Evolutionary conservation across 2,888 invertebrate genomes (phyloP), one percentile per base, ranked within the genome.

Genomic region (Drosophila borealis): DNA sequence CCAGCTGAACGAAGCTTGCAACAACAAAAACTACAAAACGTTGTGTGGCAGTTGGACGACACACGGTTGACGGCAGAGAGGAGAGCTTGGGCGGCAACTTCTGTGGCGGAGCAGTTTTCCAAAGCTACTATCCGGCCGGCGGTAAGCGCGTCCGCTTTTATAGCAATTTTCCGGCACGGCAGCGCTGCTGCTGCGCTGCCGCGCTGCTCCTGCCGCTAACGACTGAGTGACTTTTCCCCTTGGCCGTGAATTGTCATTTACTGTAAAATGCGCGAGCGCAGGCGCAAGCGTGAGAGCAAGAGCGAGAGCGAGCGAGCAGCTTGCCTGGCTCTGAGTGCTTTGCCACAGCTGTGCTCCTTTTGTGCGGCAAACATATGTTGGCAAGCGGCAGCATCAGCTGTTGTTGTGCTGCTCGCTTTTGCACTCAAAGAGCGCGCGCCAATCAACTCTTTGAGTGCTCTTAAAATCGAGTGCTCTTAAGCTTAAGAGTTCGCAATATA

Each of bases 51-150:
- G 65, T 46, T 65, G 65, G 48, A 63, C 70, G 54, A 51, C 55
- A 63, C 64, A 61, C 74, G 54, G 54, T 9, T 53, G 53, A 56
- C 60, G 53, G 73, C 45, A 72, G 80, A 79, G 80, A 71, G 74
- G 75, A 80, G 80, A 80, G 80, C 81, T 78, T 79, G 80, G 87
- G 76, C 80, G 68, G 80, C 78, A 75, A 78, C 78, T 84, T 81
- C 81, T 81, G 62, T 78, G 78, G 69, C 80, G 71, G 80, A 81
- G 89, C 91, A 91, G 88, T 91, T 90, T 90, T 91, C 87, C 89
- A 90, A 91, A 91, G 91, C 92, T 91, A 92, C 92, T 92, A 89
- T 91, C 89, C 92, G 91, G 92, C 92, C 91, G 92, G 92, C 91
- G 81, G 79, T 84, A 80, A 78, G 79, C 60, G 79, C 70, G 48